Evolutionary conservation across 2,797 vertebrate species (phyloP).

Genomic region (Telmatherina bonti): DNA sequence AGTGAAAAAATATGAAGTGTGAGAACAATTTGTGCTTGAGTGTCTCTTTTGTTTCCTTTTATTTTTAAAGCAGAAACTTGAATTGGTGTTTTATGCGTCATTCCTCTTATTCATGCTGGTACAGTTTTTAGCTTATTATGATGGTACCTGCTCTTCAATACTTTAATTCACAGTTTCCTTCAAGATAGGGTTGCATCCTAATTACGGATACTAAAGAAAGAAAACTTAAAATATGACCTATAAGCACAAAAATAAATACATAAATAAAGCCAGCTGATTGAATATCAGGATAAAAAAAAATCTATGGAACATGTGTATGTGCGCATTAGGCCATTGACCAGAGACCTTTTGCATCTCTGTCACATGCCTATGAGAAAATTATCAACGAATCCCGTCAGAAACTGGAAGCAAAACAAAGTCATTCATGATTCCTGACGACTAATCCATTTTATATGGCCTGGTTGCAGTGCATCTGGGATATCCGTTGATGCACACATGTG

Average conservation of each 20-base stretch:
- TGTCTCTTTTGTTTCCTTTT: neutral
- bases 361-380: conserved; percentile 33
- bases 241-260: neutral
- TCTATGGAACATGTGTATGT: neutral
- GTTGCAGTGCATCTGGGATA: conserved; percentile 43
- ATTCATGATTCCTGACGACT: conserved; percentile 70
- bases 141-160: neutral
- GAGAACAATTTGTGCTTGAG: too few relatives aligned
- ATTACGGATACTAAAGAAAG: neutral
- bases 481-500: conserved; percentile 64
- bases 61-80: neutral
- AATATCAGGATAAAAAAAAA: too few relatives aligned
- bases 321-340: neutral
- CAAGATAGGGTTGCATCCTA: neutral
- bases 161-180: neutral
- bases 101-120: neutral
- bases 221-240: neutral
- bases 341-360: conserved; percentile 5
- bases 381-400: conserved; percentile 42
- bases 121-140: neutral
- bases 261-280: neutral
- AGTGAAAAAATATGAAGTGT: too few relatives aligned
- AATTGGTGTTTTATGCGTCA: neutral
- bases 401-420: conserved; percentile 53
- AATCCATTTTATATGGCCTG: conserved; percentile 49